Base-by-base conservation (phyloP, 2,888 invertebrate species). In the Caenorhabditis zanzibari region DNA sequence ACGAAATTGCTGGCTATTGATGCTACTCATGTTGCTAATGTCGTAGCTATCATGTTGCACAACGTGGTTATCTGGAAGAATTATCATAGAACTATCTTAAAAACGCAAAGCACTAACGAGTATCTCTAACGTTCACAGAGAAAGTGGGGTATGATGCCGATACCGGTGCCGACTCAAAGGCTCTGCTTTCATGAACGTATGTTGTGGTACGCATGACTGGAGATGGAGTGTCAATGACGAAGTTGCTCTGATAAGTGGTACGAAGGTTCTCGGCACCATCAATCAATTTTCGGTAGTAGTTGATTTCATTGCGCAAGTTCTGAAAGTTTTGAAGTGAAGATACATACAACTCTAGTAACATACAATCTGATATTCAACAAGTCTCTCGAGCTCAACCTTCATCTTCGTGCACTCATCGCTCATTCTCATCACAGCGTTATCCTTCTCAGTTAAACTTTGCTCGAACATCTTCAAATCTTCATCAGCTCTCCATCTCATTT, bases 301-400 rank as follows among this genome's bases (percentile, higher is more conserved):
- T 22, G 32, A 83, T 80, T 71, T 83, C 83, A 19, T 59, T 61
- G 22, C 66, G 69, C 0, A 83, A 32, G 38, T 69, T 80, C 83
- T 83, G 38, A 5, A 79, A 68, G 32, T 32, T 7, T n/a, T n/a
- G n/a, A 61, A 41, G 26, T n/a, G 2, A 2, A 14, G 0, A 47
- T 26, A 49, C 3, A 49, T 49, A 9, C 9, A 3, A 3, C 10
- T 5, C n/a, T 24, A 28, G 6, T 10, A 32, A 61, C 72, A 68
- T 35, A 83, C 83, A 16, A 71, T 74, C 12, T 83, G 74, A 14
- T 83, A 79, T 28, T 83, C 83, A 7, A 69, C 49, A 2, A 84
- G 72, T 19, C 24, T 75, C 22, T 84, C 80, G 6, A 84, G 28
- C 32, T 81, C 52, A 19, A 80, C 64, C 0, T 66, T 56, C 22